These are phyloP conservation scores for Coluber constrictor DNA, from an alignment of 2,797 vertebrate genomes.

Conservation along the genomic window DNA sequence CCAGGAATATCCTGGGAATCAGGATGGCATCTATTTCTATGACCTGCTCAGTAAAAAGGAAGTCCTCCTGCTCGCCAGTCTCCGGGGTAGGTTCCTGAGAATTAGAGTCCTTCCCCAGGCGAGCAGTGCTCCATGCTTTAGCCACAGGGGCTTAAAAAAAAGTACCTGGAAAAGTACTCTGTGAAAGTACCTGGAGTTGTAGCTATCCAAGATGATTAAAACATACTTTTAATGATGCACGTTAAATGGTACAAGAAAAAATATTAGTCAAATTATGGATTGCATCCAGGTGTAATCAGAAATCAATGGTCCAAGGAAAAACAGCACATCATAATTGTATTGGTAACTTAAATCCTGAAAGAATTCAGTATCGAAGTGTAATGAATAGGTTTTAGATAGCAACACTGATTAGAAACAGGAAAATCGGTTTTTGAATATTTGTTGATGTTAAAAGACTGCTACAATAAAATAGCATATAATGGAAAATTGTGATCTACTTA, in stretches of 20 bases:
- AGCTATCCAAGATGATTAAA: neutral
- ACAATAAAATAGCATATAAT: neutral
- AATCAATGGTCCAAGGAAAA: slow-evolving; percentile 10
- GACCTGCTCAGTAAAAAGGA: too few relatives aligned
- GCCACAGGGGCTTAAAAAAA: too few relatives aligned
- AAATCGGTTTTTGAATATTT: neutral
- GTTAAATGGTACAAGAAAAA: slow-evolving; percentile 34
- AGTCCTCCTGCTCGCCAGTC: too few relatives aligned
- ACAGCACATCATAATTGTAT: neutral
- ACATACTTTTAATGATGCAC: neutral
- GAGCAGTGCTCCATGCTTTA: too few relatives aligned
- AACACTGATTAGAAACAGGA: neutral
- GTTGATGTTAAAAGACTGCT: neutral
- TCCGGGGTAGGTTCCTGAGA: rapidly evolving
- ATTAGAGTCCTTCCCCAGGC: too few relatives aligned
- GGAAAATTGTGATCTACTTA: neutral
- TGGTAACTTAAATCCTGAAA: slow-evolving; percentile 17
- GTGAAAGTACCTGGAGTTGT: neutral
- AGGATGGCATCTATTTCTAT: too few relatives aligned
- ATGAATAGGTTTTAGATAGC: neutral
- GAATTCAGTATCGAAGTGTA: slow-evolving; percentile 17
- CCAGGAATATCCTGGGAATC: too few relatives aligned
- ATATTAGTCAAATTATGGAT: slow-evolving; percentile 16
- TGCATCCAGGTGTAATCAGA: neutral
- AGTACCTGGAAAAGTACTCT: neutral